Evolutionary conservation across 1,140 invertebrate genomes (phyloP).

Genomic region (Whitmania pigra): DNA sequence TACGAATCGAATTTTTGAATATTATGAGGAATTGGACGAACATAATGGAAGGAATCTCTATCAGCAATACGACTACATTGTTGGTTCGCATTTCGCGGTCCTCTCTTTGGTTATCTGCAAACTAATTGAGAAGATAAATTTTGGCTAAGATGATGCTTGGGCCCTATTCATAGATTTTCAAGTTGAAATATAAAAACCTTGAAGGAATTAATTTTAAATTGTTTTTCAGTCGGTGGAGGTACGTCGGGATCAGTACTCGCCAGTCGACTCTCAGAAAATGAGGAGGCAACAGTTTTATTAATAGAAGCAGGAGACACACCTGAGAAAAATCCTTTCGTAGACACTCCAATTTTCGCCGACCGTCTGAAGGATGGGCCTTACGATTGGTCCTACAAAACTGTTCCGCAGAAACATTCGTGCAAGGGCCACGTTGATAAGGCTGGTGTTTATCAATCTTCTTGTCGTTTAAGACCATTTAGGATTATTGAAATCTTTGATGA

Average conservation of each 20-base stretch:
- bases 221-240: slow-evolving; percentile 66
- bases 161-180: too few relatives aligned
- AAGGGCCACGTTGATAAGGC: slow-evolving; percentile 64
- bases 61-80: too few relatives aligned
- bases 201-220: not conserved
- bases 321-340: slow-evolving; percentile 64
- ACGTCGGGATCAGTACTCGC: slow-evolving; percentile 86
- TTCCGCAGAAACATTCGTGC: slow-evolving; percentile 67
- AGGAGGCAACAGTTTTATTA: slow-evolving; percentile 59
- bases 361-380: slow-evolving; percentile 34
- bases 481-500: too few relatives aligned
- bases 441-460: slow-evolving; percentile 23
- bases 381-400: slow-evolving; percentile 84
- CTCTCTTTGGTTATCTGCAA: too few relatives aligned
- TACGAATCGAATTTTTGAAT: too few relatives aligned
- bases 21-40: too few relatives aligned
- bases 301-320: slow-evolving; percentile 82
- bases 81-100: too few relatives aligned
- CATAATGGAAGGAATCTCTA: too few relatives aligned
- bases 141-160: too few relatives aligned
- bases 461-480: too few relatives aligned
- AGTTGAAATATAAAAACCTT: too few relatives aligned
- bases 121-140: too few relatives aligned
- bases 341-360: slow-evolving; percentile 27
- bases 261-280: slow-evolving; percentile 67